phyloP scores from a whole-genome alignment of 2,797 vertebrate species.

The Nasua narica region DNA sequence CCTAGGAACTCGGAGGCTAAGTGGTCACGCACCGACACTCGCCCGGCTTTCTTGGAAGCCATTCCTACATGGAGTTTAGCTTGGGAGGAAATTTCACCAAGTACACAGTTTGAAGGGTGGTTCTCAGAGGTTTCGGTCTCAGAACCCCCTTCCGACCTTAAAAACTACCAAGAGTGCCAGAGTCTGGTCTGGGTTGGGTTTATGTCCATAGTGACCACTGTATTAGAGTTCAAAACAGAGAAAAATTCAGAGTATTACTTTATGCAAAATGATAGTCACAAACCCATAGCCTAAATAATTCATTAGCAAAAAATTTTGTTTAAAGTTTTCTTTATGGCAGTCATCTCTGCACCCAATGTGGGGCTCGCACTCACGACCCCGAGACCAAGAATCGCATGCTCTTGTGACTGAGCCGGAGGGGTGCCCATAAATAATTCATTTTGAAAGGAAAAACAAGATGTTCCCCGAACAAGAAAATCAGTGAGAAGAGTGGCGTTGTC shows the following conservation, averaged over 20 bases:
- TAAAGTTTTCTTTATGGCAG: background rate
- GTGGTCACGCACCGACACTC: background rate
- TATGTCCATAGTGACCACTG: fast-evolving
- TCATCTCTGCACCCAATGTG: background rate
- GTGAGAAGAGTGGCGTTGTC: background rate
- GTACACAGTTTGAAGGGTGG: background rate
- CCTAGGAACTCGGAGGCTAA: background rate
- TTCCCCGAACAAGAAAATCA: background rate
- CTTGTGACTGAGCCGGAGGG: background rate
- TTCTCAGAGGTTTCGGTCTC: background rate
- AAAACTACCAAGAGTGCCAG: background rate
- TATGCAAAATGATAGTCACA: background rate
- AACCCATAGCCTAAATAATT: background rate
- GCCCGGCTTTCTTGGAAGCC: background rate
- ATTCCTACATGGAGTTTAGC: background rate
- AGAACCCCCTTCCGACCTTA: background rate
- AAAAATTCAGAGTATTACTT: background rate
- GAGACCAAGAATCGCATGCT: background rate
- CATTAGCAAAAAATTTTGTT: background rate
- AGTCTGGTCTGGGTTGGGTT: background rate
- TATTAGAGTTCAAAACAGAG: background rate
- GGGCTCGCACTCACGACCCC: background rate
- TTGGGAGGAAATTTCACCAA: background rate
- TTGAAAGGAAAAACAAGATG: background rate
- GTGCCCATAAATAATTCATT: background rate